Percentiles rank a stretch among this genome's conserved stretches.
Conservation (phyloP, 2,797 vertebrate genomes). For the Ptychadena robeensis region DNA sequence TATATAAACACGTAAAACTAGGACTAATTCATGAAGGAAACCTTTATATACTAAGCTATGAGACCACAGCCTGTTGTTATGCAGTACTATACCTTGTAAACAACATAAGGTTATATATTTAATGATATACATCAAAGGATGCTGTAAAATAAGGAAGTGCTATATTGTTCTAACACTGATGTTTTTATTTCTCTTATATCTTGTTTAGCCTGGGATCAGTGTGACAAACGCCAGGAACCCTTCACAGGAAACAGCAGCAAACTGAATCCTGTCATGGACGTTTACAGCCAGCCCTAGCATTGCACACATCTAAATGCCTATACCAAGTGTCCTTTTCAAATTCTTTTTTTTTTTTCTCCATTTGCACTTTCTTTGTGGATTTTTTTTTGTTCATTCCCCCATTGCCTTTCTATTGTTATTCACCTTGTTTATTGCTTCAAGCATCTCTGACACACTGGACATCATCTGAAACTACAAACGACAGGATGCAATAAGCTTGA, state of each 20-base stretch:
- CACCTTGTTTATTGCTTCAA: slow-evolving; percentile 90
- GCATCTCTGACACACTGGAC: slow-evolving; percentile 90
- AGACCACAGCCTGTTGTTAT: no score
- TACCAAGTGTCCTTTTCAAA: slow-evolving; percentile 65
- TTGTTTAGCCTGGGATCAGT: slow-evolving; percentile 28
- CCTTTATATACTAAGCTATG: no score
- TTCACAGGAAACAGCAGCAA: slow-evolving; percentile 58
- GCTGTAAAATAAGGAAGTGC: background rate
- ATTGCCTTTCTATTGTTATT: slow-evolving; percentile 86
- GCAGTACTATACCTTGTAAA: background rate
- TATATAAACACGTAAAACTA: no score
- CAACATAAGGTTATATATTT: background rate
- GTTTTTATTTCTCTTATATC: slow-evolving; percentile 43
- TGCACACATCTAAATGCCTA: slow-evolving; percentile 66
- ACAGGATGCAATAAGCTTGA: slow-evolving; percentile 98
- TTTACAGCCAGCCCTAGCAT: slow-evolving; percentile 66
- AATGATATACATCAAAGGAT: background rate
- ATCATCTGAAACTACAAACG: slow-evolving; percentile 97
- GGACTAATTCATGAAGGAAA: background rate
- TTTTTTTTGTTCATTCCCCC: slow-evolving; percentile 65
- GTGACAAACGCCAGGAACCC: slow-evolving; percentile 31
- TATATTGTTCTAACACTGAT: slow-evolving; percentile 9
- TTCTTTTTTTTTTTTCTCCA: slow-evolving; percentile 62
- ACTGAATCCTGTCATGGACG: slow-evolving; percentile 63
- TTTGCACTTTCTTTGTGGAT: slow-evolving; percentile 66